A percentile compares a stretch with the other conserved stretches of the same genome.
Conservation (phyloP, 2,113 vertebrate genomes). For the Neogale vison region DNA sequence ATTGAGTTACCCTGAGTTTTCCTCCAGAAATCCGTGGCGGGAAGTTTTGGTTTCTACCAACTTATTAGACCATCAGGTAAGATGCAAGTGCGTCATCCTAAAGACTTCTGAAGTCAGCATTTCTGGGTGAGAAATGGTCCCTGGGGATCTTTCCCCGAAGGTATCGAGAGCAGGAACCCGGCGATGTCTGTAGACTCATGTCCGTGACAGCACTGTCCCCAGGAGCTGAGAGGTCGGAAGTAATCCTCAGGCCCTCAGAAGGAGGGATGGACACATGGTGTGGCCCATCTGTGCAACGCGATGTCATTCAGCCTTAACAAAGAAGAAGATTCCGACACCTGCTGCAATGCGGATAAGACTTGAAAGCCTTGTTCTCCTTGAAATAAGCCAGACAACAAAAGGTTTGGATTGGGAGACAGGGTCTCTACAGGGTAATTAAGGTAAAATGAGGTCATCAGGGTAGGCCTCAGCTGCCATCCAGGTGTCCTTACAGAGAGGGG, state of each 20-base stretch:
- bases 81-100: accelerated
- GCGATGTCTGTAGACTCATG: not conserved
- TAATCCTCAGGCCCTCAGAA: not conserved
- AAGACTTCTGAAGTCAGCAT: not conserved
- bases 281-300: accelerated
- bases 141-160: not conserved
- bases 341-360: not conserved
- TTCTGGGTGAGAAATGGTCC: not conserved
- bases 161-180: not conserved
- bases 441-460: not conserved
- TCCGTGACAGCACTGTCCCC: accelerated
- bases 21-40: not conserved
- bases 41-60: not conserved
- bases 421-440: not conserved
- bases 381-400: not conserved
- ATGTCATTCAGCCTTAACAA: not conserved
- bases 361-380: no score
- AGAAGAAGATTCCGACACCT: not conserved
- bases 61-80: not conserved
- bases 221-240: not conserved
- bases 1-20: no score
- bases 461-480: not conserved
- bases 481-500: not conserved
- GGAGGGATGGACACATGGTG: not conserved
- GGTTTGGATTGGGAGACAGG: not conserved